phyloP scores from a whole-genome alignment of 2,113 vertebrate species.

The Ascaphus truei region DNA sequence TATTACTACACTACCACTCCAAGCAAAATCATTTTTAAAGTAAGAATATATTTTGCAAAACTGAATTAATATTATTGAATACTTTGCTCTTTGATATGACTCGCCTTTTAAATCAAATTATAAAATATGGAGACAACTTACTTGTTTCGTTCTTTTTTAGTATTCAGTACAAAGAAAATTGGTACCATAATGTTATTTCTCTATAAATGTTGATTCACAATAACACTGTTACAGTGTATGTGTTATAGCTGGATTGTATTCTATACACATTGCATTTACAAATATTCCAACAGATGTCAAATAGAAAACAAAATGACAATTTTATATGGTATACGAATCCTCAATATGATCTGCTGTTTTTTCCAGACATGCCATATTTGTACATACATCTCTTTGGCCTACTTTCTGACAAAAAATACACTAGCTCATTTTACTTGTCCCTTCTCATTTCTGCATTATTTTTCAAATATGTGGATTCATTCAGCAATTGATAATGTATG shows the following conservation, averaged over 20 bases:
- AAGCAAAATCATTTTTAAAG: constrained; percentile 95
- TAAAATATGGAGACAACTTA: constrained; percentile 70
- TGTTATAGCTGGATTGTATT: background rate
- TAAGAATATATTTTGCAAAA: constrained; percentile 93
- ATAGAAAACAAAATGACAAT: background rate
- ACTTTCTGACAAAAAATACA: no score
- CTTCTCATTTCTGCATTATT: no score
- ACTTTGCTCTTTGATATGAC: constrained; percentile 79
- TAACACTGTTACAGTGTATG: background rate
- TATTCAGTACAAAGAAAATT: background rate
- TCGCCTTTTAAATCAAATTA: constrained; percentile 76
- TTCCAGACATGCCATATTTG: no score
- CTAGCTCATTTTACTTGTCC: no score
- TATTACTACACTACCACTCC: constrained; percentile 95
- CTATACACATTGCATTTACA: constrained; percentile 2
- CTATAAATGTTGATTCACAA: constrained; percentile 7
- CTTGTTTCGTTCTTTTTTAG: constrained; percentile 23
- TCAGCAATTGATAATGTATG: no score
- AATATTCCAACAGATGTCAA: background rate
- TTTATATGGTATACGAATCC: constrained; percentile 2
- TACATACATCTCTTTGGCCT: no score
- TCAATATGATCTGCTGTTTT: background rate
- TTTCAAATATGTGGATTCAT: no score
- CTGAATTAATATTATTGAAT: constrained; percentile 90
- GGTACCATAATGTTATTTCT: background rate